phyloP scores from a whole-genome alignment of 1,140 invertebrate species.

The Diuraphis noxia region DNA sequence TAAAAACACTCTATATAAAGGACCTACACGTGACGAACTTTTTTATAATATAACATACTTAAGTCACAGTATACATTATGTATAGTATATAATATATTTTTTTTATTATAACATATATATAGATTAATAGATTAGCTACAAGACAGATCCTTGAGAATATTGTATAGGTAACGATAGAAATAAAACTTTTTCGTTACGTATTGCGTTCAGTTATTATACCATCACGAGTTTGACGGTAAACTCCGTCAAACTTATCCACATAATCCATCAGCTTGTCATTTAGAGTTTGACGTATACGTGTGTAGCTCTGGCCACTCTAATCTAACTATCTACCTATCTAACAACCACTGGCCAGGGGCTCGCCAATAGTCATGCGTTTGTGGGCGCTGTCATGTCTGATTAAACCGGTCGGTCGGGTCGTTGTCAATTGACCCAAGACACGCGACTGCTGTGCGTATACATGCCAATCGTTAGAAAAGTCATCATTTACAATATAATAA shows the following conservation, averaged over 20 bases:
- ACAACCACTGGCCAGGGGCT: background rate
- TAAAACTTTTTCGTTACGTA: background rate
- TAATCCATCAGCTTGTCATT: background rate
- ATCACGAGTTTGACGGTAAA: background rate
- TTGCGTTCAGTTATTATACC: background rate
- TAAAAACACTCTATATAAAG: background rate
- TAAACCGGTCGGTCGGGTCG: slow-evolving; percentile 20
- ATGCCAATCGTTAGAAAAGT: slow-evolving; percentile 10
- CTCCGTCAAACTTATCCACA: background rate
- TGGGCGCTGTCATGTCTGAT: slow-evolving; percentile 10
- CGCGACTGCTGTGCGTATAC: slow-evolving; percentile 20
- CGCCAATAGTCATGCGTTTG: background rate
- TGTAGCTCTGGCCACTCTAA: background rate
- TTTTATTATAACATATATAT: background rate
- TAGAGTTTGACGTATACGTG: background rate
- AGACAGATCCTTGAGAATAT: background rate
- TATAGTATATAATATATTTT: background rate
- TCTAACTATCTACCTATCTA: no score
- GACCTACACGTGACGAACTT: background rate
- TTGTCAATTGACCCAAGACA: slow-evolving; percentile 26
- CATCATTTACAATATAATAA: background rate
- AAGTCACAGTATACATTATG: background rate
- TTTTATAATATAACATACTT: background rate
- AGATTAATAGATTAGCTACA: background rate
- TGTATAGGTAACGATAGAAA: background rate